Evolutionary conservation across 2,113 vertebrate species (phyloP).

Genomic region (Riparia riparia): DNA sequence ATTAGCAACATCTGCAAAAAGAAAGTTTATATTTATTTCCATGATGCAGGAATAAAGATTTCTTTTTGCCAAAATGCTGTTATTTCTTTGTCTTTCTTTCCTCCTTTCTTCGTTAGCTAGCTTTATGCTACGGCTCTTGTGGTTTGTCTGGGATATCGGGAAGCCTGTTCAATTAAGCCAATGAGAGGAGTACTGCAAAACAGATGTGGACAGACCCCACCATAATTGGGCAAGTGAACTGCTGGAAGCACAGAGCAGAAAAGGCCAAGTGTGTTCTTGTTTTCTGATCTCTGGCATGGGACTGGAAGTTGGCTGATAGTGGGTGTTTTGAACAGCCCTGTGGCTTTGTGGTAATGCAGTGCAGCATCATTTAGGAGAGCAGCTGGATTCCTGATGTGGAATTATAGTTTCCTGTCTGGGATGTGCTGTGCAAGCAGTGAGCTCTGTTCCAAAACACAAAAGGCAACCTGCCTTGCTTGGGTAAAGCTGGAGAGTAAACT

Average conservation of each 20-base stretch:
- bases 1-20: background rate
- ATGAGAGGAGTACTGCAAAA: slow-evolving; percentile 5
- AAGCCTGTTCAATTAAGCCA: slow-evolving; percentile 58
- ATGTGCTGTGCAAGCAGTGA: background rate
- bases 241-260: background rate
- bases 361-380: slow-evolving; percentile 9
- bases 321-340: slow-evolving; percentile 36
- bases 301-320: slow-evolving; percentile 18
- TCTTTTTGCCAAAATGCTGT: background rate
- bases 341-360: slow-evolving; percentile 35
- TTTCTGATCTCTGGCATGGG: slow-evolving; percentile 40
- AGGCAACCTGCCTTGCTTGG: background rate
- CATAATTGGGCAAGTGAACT: accelerated
- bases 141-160: slow-evolving; percentile 20
- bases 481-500: background rate
- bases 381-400: slow-evolving; percentile 52
- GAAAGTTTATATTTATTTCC: background rate
- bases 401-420: background rate
- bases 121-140: slow-evolving; percentile 28
- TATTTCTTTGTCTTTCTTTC: background rate
- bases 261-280: background rate
- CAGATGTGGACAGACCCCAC: slow-evolving; percentile 46
- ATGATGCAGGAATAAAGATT: background rate
- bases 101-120: background rate
- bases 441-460: background rate